Percentiles rank a stretch among this genome's conserved stretches.
Conservation (phyloP, 2,888 invertebrate species). For the Mimumesa dahlbomi region DNA sequence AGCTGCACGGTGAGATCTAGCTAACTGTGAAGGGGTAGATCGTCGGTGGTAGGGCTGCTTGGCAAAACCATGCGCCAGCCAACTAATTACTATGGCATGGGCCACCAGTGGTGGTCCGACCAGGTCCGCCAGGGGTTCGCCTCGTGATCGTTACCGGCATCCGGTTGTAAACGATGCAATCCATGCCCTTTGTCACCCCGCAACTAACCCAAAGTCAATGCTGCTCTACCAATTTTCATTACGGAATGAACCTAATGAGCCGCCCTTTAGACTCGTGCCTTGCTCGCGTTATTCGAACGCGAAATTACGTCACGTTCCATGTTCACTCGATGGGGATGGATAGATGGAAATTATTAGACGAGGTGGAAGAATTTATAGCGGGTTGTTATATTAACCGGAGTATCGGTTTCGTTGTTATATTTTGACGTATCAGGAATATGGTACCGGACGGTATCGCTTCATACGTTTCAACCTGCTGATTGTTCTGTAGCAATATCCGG, state of each 20-base stretch:
- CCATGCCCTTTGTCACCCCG: constrained; percentile 41
- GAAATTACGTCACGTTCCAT: background rate
- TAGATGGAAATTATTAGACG: background rate
- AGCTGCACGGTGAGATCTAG: constrained; percentile 63
- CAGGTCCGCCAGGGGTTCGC: constrained; percentile 45
- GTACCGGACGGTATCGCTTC: too few relatives aligned
- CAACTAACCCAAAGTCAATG: constrained; percentile 2
- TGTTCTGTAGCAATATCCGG: too few relatives aligned
- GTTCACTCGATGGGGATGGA: constrained; percentile 12
- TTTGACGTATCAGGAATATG: too few relatives aligned
- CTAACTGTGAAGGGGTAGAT: constrained; percentile 7
- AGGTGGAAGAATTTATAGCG: too few relatives aligned
- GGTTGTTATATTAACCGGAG: too few relatives aligned
- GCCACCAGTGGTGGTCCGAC: constrained; percentile 46
- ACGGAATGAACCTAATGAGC: constrained; percentile 31
- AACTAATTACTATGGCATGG: constrained; percentile 68
- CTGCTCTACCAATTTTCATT: constrained; percentile 2
- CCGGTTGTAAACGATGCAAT: constrained; percentile 51
- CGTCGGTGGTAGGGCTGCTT: constrained; percentile 28
- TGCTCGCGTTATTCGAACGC: too few relatives aligned
- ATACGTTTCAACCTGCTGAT: too few relatives aligned
- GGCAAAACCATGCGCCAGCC: constrained; percentile 64
- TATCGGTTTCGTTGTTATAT: background rate
- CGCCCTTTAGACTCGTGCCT: constrained; percentile 33
- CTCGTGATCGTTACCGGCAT: constrained; percentile 64